phyloP scores from a whole-genome alignment of 2,113 vertebrate species.

The Pelecanus crispus region DNA sequence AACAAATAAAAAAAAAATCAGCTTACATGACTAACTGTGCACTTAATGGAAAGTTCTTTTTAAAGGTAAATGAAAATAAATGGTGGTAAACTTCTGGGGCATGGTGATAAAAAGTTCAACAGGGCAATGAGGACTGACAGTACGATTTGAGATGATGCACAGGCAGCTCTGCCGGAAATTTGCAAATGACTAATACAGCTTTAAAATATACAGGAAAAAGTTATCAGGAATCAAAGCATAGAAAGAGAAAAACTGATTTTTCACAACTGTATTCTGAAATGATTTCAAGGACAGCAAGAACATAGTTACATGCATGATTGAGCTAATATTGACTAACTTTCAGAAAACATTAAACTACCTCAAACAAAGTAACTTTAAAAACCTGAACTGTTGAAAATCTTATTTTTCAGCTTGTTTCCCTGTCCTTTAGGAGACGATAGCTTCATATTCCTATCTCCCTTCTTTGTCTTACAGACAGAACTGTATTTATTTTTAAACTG shows the following conservation, averaged over 20 bases:
- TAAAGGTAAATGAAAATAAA: background rate
- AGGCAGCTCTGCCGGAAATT: background rate
- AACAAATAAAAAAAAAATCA: background rate
- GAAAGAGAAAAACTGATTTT: background rate
- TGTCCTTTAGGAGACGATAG: background rate
- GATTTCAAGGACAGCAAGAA: background rate
- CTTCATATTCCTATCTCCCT: background rate
- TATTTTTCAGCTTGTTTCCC: background rate
- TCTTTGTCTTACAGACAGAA: background rate
- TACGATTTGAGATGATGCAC: background rate
- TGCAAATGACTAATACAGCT: background rate
- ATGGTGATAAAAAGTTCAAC: background rate
- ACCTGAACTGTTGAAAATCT: background rate
- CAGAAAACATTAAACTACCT: background rate
- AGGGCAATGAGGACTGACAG: background rate
- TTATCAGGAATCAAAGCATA: background rate
- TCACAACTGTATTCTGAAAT: background rate
- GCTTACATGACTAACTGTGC: background rate
- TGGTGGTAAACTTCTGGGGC: background rate
- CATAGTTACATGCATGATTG: background rate
- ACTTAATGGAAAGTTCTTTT: background rate
- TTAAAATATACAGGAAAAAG: background rate
- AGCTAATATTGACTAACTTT: background rate
- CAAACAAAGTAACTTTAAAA: background rate
- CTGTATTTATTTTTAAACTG: background rate